A percentile compares a stretch with the other conserved stretches of the same genome.
Conservation (phyloP, 1,140 invertebrate species). For the Choristoneura fumiferana region DNA sequence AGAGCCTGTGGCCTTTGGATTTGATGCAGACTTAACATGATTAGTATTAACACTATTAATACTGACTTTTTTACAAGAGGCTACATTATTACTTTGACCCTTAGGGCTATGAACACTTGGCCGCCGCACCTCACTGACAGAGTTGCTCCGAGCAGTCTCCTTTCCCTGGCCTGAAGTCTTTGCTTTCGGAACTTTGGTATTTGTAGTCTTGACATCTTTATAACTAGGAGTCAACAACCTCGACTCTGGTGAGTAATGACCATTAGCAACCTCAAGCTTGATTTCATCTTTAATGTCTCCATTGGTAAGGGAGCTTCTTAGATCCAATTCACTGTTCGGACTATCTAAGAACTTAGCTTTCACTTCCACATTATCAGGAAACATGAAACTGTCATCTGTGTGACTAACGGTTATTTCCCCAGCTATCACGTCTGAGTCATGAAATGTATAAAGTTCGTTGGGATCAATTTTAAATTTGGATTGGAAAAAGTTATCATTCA, state of each 20-base stretch:
- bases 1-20: conserved; percentile 29
- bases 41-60: conserved; percentile 61
- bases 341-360: conserved; percentile 54
- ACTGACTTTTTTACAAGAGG: conserved; percentile 50
- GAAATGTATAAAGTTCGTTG: conserved; percentile 70
- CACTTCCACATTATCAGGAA: conserved; percentile 53
- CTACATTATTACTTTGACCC: conserved; percentile 29
- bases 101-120: conserved; percentile 48
- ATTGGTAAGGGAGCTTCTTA: conserved; percentile 48
- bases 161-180: conserved; percentile 40
- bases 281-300: conserved; percentile 52
- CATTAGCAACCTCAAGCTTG: conserved; percentile 49
- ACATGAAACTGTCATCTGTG: conserved; percentile 66
- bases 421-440: conserved; percentile 72
- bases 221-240: conserved; percentile 28
- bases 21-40: conserved; percentile 41
- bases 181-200: conserved; percentile 58
- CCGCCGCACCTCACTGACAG: conserved; percentile 34
- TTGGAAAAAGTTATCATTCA: conserved; percentile 69
- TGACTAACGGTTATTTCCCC: conserved; percentile 70
- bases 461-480: conserved; percentile 75
- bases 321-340: conserved; percentile 55
- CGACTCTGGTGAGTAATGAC: conserved; percentile 45
- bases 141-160: conserved; percentile 33
- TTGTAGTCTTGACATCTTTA: conserved; percentile 46